Evolutionary conservation across 2,888 invertebrate species (phyloP).

Genomic region (Sarcophaga subvicina): DNA sequence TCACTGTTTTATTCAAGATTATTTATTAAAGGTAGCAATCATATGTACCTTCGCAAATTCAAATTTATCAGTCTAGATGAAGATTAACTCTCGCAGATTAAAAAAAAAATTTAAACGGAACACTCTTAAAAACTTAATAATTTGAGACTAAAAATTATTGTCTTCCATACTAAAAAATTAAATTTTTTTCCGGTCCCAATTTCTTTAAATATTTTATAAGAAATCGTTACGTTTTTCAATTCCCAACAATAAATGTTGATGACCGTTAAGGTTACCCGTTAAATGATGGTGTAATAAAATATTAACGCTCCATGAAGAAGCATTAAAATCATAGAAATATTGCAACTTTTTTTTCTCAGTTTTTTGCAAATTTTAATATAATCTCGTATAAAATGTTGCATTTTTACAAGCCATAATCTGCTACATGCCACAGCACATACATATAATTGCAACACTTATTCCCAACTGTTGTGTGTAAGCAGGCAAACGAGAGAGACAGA

Average conservation of each 20-base stretch:
- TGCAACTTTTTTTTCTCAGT: not conserved
- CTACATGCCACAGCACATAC: constrained; percentile 47
- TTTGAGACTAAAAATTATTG: no score
- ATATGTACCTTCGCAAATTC: no score
- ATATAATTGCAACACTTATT: constrained; percentile 52
- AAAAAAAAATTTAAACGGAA: no score
- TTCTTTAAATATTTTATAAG: no score
- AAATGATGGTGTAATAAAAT: constrained; percentile 49
- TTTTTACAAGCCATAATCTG: constrained; percentile 50
- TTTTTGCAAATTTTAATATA: constrained; percentile 39
- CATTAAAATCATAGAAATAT: constrained; percentile 39
- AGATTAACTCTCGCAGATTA: no score
- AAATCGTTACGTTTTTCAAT: not conserved
- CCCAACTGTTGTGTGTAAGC: constrained; percentile 30
- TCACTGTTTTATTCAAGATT: no score
- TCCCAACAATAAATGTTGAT: not conserved
- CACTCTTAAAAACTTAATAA: no score
- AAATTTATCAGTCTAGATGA: no score
- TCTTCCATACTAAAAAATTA: no score
- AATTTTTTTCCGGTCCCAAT: no score
- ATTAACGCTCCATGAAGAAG: constrained; percentile 44
- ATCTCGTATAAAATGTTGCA: constrained; percentile 49
- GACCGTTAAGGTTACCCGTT: constrained; percentile 30
- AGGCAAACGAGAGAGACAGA: not conserved
- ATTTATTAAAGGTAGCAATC: no score